Evolutionary conservation across 2,888 invertebrate genomes (phyloP), one percentile per base, ranked within the genome.

Genomic region (Orthonychiurus folsomi): DNA sequence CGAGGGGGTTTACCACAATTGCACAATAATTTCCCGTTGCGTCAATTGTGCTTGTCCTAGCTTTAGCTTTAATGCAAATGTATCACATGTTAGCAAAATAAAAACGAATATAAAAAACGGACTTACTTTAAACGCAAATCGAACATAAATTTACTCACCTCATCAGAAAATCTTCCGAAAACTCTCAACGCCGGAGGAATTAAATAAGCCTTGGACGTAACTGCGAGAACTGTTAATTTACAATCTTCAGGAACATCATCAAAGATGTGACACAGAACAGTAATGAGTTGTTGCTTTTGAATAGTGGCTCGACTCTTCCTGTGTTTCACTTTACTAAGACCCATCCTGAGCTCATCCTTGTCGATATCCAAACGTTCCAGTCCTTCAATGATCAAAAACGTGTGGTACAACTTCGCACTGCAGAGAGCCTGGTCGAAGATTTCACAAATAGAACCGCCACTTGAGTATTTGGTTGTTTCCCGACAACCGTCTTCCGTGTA

Each of bases 151-250:
- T n/a, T 37, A 56, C 63, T 58, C 61, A 84, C 81, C 76, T 83
- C 83, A 65, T 78, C 77, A 66, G 81, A 81, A 69, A 84, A 79
- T 50, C 84, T 77, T 0, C 82, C 82, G 9, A 81, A 79, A 56
- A 82, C 77, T 60, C 82, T 76, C 1, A 82, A 70, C 15, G 79
- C 75, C 12, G 77, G 74, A 71, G 81, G 80, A 15, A 85, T 67
- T 18, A 75, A 73, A 62, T 80, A 78, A 1, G 81, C 78, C 53
- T 78, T 74, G 60, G 80, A 80, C 2, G 81, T 81, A 3, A 83
- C 82, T 24, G 79, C 83, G 60, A 84, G 76, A 37, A 37, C 15
- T 37, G 37, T 37, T 15, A 37, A 37, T 37, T 5, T 15, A 37
- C 37, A 37, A 37, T 37, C 15, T 5, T 65, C 76, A 74, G 84